Percentiles rank a stretch among this genome's conserved stretches.
phyloP scores from a whole-genome alignment of 2,113 vertebrate species.

The Galbula dea region DNA sequence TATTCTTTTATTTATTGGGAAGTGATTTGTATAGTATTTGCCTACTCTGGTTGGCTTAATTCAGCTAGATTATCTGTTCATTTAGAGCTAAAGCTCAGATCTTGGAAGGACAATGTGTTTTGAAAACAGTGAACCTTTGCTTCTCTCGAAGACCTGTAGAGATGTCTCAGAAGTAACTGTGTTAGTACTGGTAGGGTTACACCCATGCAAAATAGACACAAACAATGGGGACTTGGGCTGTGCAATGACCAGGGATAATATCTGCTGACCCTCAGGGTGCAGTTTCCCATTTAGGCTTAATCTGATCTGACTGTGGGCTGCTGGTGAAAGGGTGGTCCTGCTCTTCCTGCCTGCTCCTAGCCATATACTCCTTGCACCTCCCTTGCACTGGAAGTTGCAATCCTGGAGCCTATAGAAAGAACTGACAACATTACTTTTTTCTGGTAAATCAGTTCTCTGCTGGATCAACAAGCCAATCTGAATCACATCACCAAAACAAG shows the following conservation, averaged over 20 bases:
- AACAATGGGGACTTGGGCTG: conserved; percentile 16
- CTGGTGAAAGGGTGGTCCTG: conserved; percentile 21
- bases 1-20: not conserved
- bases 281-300: conserved; percentile 57
- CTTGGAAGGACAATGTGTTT: not conserved
- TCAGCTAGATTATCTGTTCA: not conserved
- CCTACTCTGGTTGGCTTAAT: not conserved
- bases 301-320: not conserved
- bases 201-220: not conserved
- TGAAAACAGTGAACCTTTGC: not conserved
- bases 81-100: not conserved
- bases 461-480: not conserved
- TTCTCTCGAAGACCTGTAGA: not conserved
- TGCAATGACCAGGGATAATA: conserved; percentile 23
- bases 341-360: conserved; percentile 27
- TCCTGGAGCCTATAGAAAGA: not conserved
- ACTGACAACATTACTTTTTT: not conserved
- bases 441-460: not conserved
- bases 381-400: not conserved
- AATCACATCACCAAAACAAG: not conserved
- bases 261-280: conserved; percentile 53
- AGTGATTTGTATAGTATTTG: not conserved
- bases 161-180: not conserved
- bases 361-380: not conserved
- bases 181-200: not conserved